These are phyloP conservation scores for Varanus komodoensis DNA, from an alignment of 2,113 vertebrate genomes.

Conservation along the genomic window DNA sequence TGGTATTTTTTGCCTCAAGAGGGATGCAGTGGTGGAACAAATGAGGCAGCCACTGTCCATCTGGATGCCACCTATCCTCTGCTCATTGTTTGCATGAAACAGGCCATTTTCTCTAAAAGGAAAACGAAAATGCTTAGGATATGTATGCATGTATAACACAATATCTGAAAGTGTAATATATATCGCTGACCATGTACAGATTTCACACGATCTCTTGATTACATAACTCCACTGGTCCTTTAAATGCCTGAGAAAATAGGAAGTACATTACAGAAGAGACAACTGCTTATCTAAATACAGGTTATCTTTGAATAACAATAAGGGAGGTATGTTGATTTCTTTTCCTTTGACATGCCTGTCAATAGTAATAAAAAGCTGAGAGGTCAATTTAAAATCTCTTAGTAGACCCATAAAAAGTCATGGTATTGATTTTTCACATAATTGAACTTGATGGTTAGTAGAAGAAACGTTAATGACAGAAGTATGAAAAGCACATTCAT, in stretches of 20 bases:
- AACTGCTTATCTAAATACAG: background rate
- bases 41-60: background rate
- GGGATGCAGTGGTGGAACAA: background rate
- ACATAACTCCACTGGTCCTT: too few species aligned
- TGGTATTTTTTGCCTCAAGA: background rate
- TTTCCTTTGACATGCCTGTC: constrained; percentile 32
- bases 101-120: background rate
- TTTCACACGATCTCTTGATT: background rate
- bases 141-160: background rate
- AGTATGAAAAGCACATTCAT: constrained; percentile 63
- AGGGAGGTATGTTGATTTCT: constrained; percentile 46
- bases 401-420: constrained; percentile 60
- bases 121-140: background rate
- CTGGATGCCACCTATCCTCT: background rate
- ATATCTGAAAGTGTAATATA: too few species aligned
- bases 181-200: background rate
- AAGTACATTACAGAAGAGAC: background rate
- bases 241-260: too few species aligned
- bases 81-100: background rate
- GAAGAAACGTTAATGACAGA: constrained; percentile 43
- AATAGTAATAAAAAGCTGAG: constrained; percentile 45
- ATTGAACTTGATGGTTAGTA: constrained; percentile 59
- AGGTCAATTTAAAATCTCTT: constrained; percentile 64
- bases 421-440: constrained; percentile 68
- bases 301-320: constrained; percentile 44